These are phyloP conservation scores for Sebastes iracundus DNA, from an alignment of 2,797 vertebrate species.

Conservation along the genomic window DNA sequence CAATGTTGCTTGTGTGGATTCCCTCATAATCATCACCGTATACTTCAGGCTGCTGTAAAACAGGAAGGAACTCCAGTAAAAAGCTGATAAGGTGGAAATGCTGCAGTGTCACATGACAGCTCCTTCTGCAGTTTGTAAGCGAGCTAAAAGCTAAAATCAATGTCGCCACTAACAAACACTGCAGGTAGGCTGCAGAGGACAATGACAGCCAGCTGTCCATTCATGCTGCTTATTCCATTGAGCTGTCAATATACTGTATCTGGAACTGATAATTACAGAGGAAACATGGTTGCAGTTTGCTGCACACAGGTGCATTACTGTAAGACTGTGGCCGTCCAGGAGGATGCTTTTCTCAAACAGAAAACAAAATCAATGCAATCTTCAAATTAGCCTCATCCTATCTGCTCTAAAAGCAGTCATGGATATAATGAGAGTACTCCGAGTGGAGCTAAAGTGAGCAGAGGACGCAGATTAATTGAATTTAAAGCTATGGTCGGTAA, in stretches of 20 bases:
- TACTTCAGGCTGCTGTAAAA: neutral
- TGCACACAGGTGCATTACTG: neutral
- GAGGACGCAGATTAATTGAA: neutral
- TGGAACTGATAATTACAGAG: conserved; percentile 8
- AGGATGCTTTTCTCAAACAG: conserved; percentile 1
- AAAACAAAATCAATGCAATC: conserved; percentile 38
- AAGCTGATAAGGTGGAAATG: neutral
- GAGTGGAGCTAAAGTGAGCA: conserved; percentile 15
- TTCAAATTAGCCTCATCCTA: conserved; percentile 28
- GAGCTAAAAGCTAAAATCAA: neutral
- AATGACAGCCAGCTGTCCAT: neutral
- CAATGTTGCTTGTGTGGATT: neutral
- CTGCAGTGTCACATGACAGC: neutral
- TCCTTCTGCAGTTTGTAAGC: neutral
- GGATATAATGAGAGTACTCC: neutral
- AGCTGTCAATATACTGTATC: conserved; percentile 9
- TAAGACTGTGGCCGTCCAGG: conserved; percentile 5
- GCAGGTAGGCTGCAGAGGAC: neutral
- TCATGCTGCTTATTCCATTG: neutral
- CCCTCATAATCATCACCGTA: neutral
- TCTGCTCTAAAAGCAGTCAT: conserved; percentile 31
- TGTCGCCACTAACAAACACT: neutral
- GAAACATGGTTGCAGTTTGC: neutral
- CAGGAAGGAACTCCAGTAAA: neutral
- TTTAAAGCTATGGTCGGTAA: neutral